Conservation (phyloP, 2,113 vertebrate species). For the Octodon degus region DNA sequence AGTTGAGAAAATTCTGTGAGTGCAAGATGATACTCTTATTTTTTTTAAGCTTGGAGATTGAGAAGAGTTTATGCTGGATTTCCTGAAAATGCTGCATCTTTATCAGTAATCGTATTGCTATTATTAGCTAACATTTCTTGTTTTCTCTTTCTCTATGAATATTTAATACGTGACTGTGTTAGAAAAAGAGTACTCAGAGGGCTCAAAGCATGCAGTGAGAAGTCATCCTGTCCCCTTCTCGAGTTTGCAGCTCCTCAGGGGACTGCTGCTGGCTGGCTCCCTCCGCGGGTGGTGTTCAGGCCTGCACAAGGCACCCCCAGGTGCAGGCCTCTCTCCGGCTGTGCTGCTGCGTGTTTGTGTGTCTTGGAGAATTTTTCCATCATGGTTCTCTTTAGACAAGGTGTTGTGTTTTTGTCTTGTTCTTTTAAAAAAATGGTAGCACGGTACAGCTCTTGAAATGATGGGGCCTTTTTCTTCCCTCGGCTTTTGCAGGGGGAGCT, state of each 20-base stretch:
- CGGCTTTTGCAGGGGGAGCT: background rate
- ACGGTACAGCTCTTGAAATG: background rate
- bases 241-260: background rate
- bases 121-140: background rate
- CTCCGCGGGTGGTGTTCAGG: background rate
- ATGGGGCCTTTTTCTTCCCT: background rate
- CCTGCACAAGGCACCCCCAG: rapidly evolving
- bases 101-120: background rate
- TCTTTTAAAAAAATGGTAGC: background rate
- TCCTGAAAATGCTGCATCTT: background rate
- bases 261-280: background rate
- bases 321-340: rapidly evolving
- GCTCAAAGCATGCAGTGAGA: background rate
- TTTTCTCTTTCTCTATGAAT: slow-evolving; percentile 26
- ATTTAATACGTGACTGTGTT: background rate
- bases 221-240: background rate
- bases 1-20: background rate
- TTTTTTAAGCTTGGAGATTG: background rate
- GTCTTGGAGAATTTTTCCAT: background rate
- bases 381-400: background rate
- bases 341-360: rapidly evolving
- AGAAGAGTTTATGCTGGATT: background rate
- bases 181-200: background rate
- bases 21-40: background rate
- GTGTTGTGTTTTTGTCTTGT: background rate